Base-by-base conservation (phyloP, 2,888 invertebrate genomes). In the Nomada lathburiana region DNA sequence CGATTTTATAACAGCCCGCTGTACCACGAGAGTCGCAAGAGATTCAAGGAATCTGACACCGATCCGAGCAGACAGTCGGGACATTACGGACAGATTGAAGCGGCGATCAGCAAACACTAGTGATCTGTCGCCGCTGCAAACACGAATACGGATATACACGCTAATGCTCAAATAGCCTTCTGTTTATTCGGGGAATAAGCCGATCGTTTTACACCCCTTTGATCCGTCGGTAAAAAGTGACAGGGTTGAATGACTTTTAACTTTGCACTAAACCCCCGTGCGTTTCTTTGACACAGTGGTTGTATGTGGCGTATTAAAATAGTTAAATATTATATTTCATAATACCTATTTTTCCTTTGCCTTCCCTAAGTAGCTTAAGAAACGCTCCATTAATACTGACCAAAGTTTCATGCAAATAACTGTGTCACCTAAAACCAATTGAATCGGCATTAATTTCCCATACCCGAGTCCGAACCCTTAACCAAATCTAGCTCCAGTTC, bases 111-210 rank as follows among this genome's bases (percentile, higher is more conserved):
- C 77, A 72, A 77, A 78, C 80, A 78, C 63, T 71, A 23, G 52
- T 62, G 52, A 68, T 73, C 70, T 50, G 62, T 76, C 53, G 63
- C 60, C 80, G 73, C 53, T 52, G 80, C 71, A 80, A 85, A 85
- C 83, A 55, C 18, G 59, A 74, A 60, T 77, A 75, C 70, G 81
- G 67, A 89, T 86, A 87, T 84, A 89, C 60, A 71, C 83, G 63
- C 84, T 70, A 87, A 91, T 90, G 90, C 84, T 76, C 80, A 81
- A 84, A 82, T 72, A 86, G 84, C 68, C 29, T 75, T 63, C 81
- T 86, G 86, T 90, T 90, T 90, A 80, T 80, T 59, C 64, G 72
- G 74, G 77, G 75, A 79, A 50, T 76, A 65, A 77, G 50, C 77
- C 67, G 67, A 81, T 89, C 81, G 7, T 42, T 59, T 87, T 80